A percentile compares a stretch with the other conserved stretches of the same genome.
phyloP scores from a whole-genome alignment of 2,113 vertebrate species.

The Sterrhoptilus dennistouni region DNA sequence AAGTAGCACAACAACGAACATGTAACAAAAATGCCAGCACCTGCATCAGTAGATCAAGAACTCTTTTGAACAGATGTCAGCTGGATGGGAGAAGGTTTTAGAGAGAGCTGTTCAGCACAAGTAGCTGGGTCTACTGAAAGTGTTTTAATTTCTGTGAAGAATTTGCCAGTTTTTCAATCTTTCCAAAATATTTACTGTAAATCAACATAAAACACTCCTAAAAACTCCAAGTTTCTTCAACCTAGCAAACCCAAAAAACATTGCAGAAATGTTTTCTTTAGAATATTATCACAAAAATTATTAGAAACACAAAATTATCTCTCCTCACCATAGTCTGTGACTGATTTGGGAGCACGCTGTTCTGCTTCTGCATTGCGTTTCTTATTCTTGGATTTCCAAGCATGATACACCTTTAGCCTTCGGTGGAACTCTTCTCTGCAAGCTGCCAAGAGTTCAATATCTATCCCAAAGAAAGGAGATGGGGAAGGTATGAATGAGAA shows the following conservation, averaged over 20 bases:
- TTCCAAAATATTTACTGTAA: neutral
- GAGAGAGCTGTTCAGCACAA: neutral
- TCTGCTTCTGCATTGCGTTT: slow-evolving; percentile 90
- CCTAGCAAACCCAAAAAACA: neutral
- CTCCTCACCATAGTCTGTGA: slow-evolving; percentile 92
- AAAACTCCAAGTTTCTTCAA: neutral
- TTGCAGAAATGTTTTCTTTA: neutral
- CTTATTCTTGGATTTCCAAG: slow-evolving; percentile 98
- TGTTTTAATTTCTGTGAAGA: neutral
- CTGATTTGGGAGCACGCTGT: slow-evolving; percentile 89
- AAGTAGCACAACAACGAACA: neutral
- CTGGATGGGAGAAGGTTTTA: neutral
- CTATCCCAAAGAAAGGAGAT: slow-evolving; percentile 62
- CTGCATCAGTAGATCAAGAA: neutral
- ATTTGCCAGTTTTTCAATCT: neutral
- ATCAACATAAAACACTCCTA: neutral
- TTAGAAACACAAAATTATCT: neutral
- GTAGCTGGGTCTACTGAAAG: neutral
- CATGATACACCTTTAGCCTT: slow-evolving; percentile 95
- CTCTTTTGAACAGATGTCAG: neutral
- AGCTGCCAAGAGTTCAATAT: slow-evolving; percentile 93
- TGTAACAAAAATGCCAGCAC: neutral
- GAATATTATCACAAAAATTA: neutral
- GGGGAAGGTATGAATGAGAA: neutral
- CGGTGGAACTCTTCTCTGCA: slow-evolving; percentile 98